Conservation (phyloP, 2,113 vertebrate genomes). For the Rynchops niger region DNA sequence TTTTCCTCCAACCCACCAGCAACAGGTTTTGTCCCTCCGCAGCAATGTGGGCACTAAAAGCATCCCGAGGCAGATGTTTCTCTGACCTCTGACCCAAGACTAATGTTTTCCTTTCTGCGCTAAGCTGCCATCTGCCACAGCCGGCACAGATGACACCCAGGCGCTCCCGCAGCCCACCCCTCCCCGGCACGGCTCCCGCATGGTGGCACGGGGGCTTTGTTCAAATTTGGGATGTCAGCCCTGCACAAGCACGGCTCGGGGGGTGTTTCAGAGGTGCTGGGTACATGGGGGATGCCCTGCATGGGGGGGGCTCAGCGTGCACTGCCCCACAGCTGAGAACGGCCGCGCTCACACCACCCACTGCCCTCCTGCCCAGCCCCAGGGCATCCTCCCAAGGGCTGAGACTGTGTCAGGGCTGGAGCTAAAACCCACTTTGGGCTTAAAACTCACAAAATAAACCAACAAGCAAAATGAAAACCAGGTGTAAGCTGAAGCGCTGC, state of each 20-base stretch:
- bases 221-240: not conserved
- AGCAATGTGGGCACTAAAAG: constrained; percentile 79
- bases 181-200: not conserved
- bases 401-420: fast-evolving
- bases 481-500: not conserved
- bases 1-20: constrained; percentile 65
- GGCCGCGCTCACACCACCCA: not conserved
- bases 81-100: constrained; percentile 87
- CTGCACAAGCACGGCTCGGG: fast-evolving
- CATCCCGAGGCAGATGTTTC: constrained; percentile 87
- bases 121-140: constrained; percentile 90
- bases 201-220: not conserved
- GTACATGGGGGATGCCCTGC: not conserved
- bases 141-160: constrained; percentile 55
- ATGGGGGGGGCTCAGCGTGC: not conserved
- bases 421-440: not conserved
- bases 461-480: not conserved
- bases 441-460: not conserved
- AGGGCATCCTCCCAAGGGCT: fast-evolving
- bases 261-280: not conserved
- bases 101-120: constrained; percentile 81
- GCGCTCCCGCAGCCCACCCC: not conserved
- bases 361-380: not conserved
- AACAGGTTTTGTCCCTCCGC: constrained; percentile 74
- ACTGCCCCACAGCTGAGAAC: not conserved